Conservation (phyloP, 2,888 invertebrate genomes). For the Torymus texanus region DNA sequence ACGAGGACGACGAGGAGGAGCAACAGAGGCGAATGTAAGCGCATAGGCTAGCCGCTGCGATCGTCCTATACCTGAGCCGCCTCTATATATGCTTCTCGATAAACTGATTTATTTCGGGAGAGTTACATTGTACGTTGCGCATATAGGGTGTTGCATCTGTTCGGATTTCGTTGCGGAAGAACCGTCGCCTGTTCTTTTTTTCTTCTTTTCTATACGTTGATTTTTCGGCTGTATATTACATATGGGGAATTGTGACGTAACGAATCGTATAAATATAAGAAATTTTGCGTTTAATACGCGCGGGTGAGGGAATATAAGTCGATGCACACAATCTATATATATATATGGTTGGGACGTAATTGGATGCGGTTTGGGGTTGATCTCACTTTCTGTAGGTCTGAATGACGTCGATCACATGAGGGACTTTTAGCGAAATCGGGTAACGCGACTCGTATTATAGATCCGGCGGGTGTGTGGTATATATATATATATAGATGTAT, state of each 20-base stretch:
- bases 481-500: background rate
- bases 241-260: background rate
- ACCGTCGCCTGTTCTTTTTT: constrained; percentile 15
- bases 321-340: constrained; percentile 32
- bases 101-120: constrained; percentile 74
- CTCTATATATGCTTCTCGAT: constrained; percentile 64
- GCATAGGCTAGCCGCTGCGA: constrained; percentile 57
- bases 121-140: constrained; percentile 63
- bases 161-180: constrained; percentile 62
- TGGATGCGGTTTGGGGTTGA: constrained; percentile 11
- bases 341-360: background rate
- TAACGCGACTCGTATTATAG: constrained; percentile 13
- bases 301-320: no score
- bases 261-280: constrained; percentile 12
- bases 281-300: constrained; percentile 46
- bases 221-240: background rate
- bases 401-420: background rate
- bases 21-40: constrained; percentile 57
- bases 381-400: no score
- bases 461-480: no score
- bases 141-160: constrained; percentile 67
- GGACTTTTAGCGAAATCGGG: constrained; percentile 21
- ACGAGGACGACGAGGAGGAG: constrained; percentile 3
- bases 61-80: constrained; percentile 64
- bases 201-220: background rate